These are phyloP conservation scores for Sarcophaga caerulescens DNA, from an alignment of 2,888 invertebrate species.

Conservation along the genomic window DNA sequence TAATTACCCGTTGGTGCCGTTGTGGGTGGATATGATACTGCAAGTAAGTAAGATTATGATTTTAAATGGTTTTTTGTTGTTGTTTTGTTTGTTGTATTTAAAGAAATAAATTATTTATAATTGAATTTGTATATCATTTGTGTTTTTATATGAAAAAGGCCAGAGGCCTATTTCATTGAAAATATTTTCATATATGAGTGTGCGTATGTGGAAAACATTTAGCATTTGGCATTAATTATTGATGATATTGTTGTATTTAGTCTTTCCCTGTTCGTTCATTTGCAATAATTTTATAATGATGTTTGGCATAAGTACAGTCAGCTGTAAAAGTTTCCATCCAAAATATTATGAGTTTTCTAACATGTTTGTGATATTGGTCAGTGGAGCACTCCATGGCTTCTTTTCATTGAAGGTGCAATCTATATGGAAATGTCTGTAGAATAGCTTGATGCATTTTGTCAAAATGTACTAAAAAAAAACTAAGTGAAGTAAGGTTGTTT, in stretches of 20 bases:
- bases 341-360: no score
- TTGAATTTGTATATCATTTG: conserved; percentile 34
- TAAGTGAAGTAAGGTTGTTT: no score
- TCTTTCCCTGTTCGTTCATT: neutral
- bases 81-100: neutral
- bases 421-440: no score
- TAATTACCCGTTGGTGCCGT: conserved; percentile 74
- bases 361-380: no score
- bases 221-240: conserved; percentile 44
- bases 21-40: conserved; percentile 80
- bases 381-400: no score
- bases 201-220: neutral
- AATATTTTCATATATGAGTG: neutral
- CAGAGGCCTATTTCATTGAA: no score
- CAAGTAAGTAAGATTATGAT: conserved; percentile 27
- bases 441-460: no score
- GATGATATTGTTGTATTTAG: conserved; percentile 16
- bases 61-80: neutral
- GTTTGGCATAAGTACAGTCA: neutral
- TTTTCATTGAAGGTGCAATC: no score
- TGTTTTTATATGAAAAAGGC: neutral
- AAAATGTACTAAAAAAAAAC: no score
- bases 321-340: neutral
- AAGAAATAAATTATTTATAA: conserved; percentile 39
- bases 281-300: conserved; percentile 6